Evolutionary conservation across 1,140 invertebrate genomes (phyloP).

Genomic region (Zaprionus africanus): DNA sequence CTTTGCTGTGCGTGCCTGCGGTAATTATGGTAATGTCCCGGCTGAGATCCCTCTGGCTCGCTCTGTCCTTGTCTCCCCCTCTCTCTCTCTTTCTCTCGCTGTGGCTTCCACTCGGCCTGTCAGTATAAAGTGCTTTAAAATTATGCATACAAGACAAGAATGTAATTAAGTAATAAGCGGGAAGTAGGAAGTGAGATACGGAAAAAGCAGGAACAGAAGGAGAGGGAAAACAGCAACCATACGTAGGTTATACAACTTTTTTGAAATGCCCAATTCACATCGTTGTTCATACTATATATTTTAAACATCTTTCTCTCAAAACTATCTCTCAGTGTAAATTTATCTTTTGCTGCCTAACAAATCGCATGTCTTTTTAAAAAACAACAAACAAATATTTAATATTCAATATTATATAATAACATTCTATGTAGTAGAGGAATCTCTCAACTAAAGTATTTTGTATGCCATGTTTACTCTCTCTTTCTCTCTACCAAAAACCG

Average conservation of each 20-base stretch:
- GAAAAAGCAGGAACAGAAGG: background rate
- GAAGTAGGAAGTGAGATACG: conserved; percentile 13
- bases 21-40: conserved; percentile 76
- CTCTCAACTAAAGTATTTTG: conserved; percentile 79
- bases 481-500: conserved; percentile 66
- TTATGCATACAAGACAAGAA: conserved; percentile 73
- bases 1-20: conserved; percentile 45
- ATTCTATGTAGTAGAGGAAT: conserved; percentile 70
- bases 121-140: conserved; percentile 60
- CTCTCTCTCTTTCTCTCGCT: conserved; percentile 19
- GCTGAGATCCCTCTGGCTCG: conserved; percentile 27
- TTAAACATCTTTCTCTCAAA: conserved; percentile 43
- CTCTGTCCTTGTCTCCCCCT: conserved; percentile 17
- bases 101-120: conserved; percentile 28
- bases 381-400: background rate
- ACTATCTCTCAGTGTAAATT: conserved; percentile 64
- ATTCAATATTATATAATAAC: conserved; percentile 27
- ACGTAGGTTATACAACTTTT: conserved; percentile 9
- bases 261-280: conserved; percentile 34
- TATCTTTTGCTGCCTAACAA: conserved; percentile 62
- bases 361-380: conserved; percentile 63
- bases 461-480: conserved; percentile 80
- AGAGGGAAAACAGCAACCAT: background rate
- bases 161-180: conserved; percentile 70
- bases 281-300: conserved; percentile 48